Evolutionary conservation across 2,113 vertebrate genomes (phyloP), one percentile per base, ranked within the genome.

Genomic region (Neolamprologus ventralis): DNA sequence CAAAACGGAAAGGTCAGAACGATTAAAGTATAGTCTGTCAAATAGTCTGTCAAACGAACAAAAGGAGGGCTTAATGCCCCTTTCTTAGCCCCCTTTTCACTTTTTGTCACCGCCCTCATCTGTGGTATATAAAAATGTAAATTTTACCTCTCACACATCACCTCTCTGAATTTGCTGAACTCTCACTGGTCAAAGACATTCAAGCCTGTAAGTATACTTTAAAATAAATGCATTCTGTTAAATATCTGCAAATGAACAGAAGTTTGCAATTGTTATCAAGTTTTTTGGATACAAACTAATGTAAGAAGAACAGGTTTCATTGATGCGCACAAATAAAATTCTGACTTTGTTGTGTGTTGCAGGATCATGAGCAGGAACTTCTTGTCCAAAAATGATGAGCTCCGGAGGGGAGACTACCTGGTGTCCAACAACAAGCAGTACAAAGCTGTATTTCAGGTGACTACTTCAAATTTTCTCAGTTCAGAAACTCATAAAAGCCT

Each of bases 401-500:
- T 94, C 82, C 85, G 53, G 3, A 90, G 1, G 11, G 93, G 94
- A 78, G 93, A 94, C 87, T 85, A 2, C 28, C 79, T 94, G 17
- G 0, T 94, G 1, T 94, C 91, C 55, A 94, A 93, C 88, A 93
- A 94, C 31, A 5, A 65, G 19, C 23, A 89, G 19, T 93, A 2
- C 4, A 93, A 92, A 10, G 93, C 91, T 9, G 1, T 94, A 57
- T 93, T 95, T 54, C 86, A 95, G 90, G 91, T 93, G 13, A 68
- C 26, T n/a, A 35, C 7, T 75, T 65, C 2, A 85, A 11, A 11
- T 26, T 1, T 47, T 28, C 21, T 13, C 16, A 47, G 12, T 35
- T 12, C 47, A 53, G 45, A 17, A 8, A 0, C 10, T 71, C 10
- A 13, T 17, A 17, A 21, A 35, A 17, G 12, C 10, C 11, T 13